These are phyloP conservation scores for Lepilemur ruficaudatus DNA, from an alignment of 2,797 vertebrate genomes.

Conservation along the genomic window DNA sequence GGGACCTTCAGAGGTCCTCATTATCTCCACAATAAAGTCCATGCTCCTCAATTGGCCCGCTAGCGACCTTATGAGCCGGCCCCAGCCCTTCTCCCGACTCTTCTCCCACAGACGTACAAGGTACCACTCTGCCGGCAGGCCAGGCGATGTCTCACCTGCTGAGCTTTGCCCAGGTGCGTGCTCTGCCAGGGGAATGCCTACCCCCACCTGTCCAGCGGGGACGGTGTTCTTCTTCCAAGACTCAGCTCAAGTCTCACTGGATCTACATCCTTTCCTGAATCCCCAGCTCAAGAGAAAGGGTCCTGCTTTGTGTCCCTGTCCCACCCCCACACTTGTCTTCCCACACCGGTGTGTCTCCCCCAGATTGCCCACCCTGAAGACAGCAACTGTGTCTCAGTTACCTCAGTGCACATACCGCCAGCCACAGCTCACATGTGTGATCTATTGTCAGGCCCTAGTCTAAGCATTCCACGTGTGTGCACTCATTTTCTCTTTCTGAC, in stretches of 20 bases:
- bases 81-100: not conserved
- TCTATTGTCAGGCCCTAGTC: not conserved
- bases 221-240: not conserved
- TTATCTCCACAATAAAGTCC: not conserved
- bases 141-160: not conserved
- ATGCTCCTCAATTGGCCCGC: not conserved
- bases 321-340: not conserved
- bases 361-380: not conserved
- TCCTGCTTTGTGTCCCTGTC: not conserved
- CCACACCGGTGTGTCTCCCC: not conserved
- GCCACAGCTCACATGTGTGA: not conserved
- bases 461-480: not conserved
- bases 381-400: not conserved
- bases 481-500: not conserved
- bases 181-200: not conserved
- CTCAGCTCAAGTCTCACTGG: not conserved
- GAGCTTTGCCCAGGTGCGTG: not conserved
- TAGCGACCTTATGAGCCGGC: not conserved
- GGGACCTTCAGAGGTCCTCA: not conserved
- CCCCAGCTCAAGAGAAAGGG: not conserved
- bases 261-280: not conserved
- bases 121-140: not conserved
- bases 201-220: not conserved
- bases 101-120: not conserved
- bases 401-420: not conserved